These are phyloP conservation scores for Numida meleagris DNA, from an alignment of 2,113 vertebrate species.

Conservation along the genomic window DNA sequence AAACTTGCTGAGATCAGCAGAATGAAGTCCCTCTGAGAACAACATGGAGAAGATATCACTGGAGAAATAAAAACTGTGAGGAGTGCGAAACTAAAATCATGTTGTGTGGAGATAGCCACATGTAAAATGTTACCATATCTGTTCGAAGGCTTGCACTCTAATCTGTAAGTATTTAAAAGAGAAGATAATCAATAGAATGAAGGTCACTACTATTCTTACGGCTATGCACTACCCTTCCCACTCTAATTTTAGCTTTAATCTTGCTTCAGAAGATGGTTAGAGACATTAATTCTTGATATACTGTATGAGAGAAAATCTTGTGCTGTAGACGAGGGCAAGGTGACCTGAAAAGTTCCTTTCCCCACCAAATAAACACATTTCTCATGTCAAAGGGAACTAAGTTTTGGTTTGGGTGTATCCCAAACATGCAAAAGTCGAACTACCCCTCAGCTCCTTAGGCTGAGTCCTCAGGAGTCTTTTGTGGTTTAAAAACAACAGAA, in stretches of 20 bases:
- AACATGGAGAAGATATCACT: neutral
- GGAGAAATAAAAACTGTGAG: neutral
- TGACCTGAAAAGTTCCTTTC: slow-evolving; percentile 20
- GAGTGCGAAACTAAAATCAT: neutral
- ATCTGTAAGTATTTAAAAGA: neutral
- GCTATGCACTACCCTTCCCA: neutral
- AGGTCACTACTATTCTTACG: neutral
- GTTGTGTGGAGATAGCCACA: neutral
- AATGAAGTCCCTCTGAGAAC: neutral
- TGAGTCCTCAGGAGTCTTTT: neutral
- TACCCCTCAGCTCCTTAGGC: neutral
- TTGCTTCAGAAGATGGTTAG: neutral
- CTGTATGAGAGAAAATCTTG: neutral
- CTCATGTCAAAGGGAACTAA: neutral
- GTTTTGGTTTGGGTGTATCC: neutral
- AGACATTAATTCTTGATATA: neutral
- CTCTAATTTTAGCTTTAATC: neutral
- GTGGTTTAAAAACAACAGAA: neutral
- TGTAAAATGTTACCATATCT: neutral
- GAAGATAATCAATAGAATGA: neutral
- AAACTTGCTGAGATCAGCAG: neutral
- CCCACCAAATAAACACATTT: neutral
- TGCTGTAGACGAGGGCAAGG: neutral
- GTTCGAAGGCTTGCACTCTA: neutral
- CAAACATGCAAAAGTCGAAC: neutral